A percentile compares a stretch with the other conserved stretches of the same genome.
Conservation (phyloP, 2,797 vertebrate genomes). For the Premnoplex brunnescens region DNA sequence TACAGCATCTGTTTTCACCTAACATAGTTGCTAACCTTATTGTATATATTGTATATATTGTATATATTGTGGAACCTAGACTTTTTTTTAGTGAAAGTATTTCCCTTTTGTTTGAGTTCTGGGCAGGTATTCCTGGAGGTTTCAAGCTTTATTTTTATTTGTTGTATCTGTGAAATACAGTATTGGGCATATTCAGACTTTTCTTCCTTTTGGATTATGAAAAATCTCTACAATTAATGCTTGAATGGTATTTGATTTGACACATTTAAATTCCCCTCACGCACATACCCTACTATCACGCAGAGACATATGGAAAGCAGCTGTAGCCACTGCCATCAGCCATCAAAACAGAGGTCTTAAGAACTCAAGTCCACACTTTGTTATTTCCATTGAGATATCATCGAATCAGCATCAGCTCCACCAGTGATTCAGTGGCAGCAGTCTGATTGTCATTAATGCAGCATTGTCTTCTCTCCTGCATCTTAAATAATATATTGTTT, state of each 20-base stretch:
- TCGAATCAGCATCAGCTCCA: neutral
- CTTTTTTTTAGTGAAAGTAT: neutral
- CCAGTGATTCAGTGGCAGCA: conserved; percentile 7
- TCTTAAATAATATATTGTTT: neutral
- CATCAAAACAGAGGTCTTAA: conserved; percentile 16
- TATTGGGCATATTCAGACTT: neutral
- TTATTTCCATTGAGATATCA: conserved; percentile 15
- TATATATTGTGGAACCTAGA: neutral
- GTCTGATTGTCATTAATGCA: neutral
- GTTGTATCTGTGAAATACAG: neutral
- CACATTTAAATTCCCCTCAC: conserved; percentile 15
- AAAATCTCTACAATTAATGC: neutral
- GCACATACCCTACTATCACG: neutral
- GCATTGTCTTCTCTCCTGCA: neutral
- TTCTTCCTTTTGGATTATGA: neutral
- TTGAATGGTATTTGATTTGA: conserved; percentile 41
- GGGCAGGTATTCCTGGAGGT: neutral
- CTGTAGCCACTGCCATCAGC: conserved; percentile 15
- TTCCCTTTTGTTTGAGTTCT: neutral
- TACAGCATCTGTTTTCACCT: neutral
- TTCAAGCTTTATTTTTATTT: neutral
- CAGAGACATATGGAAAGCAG: conserved; percentile 20
- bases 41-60: neutral
- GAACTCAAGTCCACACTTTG: neutral
- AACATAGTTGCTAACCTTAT: neutral